phyloP scores from a whole-genome alignment of 1,140 invertebrate species.

The Drosophila arawakana region DNA sequence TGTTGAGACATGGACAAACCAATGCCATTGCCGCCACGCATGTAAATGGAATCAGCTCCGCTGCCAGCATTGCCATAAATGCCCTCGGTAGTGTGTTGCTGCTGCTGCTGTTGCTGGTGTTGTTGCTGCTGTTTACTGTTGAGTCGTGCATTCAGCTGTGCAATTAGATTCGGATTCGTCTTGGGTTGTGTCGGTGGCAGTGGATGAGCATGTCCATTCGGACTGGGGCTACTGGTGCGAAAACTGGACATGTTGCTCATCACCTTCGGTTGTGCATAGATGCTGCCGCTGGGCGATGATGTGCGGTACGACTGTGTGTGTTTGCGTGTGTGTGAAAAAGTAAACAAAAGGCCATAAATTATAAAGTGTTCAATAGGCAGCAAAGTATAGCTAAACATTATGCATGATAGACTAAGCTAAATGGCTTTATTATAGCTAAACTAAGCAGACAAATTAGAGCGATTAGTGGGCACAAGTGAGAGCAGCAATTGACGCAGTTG shows the following conservation, averaged over 20 bases:
- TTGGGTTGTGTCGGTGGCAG: conserved; percentile 81
- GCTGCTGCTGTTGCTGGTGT: conserved; percentile 50
- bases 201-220: conserved; percentile 74
- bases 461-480: conserved; percentile 30
- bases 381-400: conserved; percentile 6
- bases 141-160: conserved; percentile 83
- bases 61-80: conserved; percentile 72
- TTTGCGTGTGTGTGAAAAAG: conserved; percentile 28
- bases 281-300: conserved; percentile 74
- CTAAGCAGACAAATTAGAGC: conserved; percentile 33
- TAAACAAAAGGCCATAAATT: conserved; percentile 52
- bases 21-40: conserved; percentile 56
- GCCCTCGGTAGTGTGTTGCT: conserved; percentile 59
- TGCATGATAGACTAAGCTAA: conserved; percentile 43
- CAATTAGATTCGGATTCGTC: conserved; percentile 82
- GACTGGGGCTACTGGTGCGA: conserved; percentile 75
- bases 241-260: conserved; percentile 83
- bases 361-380: conserved; percentile 31
- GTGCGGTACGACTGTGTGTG: conserved; percentile 78
- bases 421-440: conserved; percentile 13
- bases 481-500: conserved; percentile 22
- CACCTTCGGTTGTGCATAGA: conserved; percentile 83
- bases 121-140: conserved; percentile 75
- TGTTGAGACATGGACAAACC: conserved; percentile 67
- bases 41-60: conserved; percentile 62